phyloP scores from a whole-genome alignment of 2,113 vertebrate genomes.

The Eulemur macaco region DNA sequence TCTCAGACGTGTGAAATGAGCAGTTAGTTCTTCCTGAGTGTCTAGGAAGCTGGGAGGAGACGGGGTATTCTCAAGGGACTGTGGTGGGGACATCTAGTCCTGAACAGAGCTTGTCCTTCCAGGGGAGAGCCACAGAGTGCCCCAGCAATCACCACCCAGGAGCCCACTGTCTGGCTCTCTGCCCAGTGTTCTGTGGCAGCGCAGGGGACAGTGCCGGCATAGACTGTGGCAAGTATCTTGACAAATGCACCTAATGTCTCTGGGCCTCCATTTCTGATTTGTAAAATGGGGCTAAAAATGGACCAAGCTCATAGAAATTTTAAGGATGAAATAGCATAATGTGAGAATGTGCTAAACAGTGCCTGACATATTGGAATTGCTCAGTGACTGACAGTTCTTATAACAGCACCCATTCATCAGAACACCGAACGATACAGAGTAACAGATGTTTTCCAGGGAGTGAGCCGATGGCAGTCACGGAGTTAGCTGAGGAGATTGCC shows the following conservation, averaged over 20 bases:
- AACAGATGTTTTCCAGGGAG: neutral
- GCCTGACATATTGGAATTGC: neutral
- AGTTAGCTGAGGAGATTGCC: too few species aligned
- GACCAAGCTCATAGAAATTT: neutral
- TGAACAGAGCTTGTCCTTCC: neutral
- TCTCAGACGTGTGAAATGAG: neutral
- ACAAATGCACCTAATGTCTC: neutral
- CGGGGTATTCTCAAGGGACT: neutral
- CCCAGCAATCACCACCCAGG: neutral
- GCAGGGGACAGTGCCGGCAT: rapidly evolving
- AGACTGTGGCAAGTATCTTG: too few species aligned
- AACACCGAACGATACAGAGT: neutral
- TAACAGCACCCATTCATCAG: neutral
- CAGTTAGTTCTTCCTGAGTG: neutral
- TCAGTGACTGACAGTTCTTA: neutral
- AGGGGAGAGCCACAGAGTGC: neutral
- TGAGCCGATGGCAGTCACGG: neutral
- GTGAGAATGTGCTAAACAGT: neutral
- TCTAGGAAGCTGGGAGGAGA: neutral
- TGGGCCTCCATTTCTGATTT: neutral
- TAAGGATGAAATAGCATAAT: neutral
- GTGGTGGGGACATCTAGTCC: neutral
- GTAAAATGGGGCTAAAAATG: neutral
- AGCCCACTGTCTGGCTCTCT: neutral
- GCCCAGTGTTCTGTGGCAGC: neutral